phyloP scores from a whole-genome alignment of 2,113 vertebrate genomes.

The Lichenostomus cassidix region DNA sequence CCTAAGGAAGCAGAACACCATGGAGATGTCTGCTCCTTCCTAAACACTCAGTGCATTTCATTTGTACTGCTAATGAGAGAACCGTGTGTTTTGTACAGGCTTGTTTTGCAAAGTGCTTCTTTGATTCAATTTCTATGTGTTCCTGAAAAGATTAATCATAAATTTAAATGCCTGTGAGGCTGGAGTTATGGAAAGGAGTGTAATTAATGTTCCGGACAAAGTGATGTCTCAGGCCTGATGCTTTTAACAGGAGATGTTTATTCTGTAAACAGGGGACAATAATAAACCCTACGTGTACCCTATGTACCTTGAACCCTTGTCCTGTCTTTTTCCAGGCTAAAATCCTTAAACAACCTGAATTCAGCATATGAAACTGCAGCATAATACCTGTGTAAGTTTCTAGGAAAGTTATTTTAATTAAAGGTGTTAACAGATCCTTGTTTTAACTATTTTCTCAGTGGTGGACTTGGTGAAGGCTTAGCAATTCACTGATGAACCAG shows the following conservation, averaged over 20 bases:
- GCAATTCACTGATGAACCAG: not conserved
- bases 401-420: not conserved
- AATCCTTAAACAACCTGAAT: not conserved
- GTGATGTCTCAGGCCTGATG: not conserved
- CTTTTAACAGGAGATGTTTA: not conserved
- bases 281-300: not conserved
- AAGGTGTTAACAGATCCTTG: not conserved
- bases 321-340: not conserved
- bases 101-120: slow-evolving; percentile 13
- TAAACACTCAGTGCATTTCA: not conserved
- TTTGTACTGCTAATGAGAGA: slow-evolving; percentile 11
- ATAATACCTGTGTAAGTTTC: not conserved
- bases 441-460: fast-evolving
- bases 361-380: not conserved
- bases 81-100: not conserved
- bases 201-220: not conserved
- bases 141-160: slow-evolving; percentile 18
- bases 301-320: not conserved
- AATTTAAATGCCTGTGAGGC: slow-evolving; percentile 7
- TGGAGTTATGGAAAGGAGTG: not conserved
- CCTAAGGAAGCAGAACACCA: not conserved
- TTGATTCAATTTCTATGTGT: not conserved
- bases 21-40: not conserved
- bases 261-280: not conserved
- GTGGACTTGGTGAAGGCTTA: not conserved